phyloP scores from a whole-genome alignment of 2,888 invertebrate genomes.

The Tenodera sinensis region DNA sequence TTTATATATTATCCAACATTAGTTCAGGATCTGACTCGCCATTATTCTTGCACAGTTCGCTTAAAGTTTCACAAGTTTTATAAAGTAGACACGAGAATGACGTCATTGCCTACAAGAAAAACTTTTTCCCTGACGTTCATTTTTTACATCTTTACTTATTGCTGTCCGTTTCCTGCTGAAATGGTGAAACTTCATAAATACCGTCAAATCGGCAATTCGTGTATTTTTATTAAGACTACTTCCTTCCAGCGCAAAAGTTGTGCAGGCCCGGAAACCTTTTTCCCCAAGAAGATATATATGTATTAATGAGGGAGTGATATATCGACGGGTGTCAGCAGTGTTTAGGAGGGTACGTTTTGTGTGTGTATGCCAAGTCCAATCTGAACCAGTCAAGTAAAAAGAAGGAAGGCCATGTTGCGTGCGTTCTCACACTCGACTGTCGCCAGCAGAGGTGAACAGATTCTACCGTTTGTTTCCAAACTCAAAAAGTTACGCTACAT shows the following conservation, averaged over 20 bases:
- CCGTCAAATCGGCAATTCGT: slow-evolving; percentile 15
- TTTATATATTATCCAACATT: neutral
- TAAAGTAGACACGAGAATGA: neutral
- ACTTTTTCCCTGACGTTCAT: neutral
- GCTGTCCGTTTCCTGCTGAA: neutral
- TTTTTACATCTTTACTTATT: neutral
- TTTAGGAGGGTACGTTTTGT: neutral
- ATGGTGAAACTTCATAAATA: slow-evolving; percentile 8
- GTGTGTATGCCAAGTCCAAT: neutral
- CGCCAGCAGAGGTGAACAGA: neutral
- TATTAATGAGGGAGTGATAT: slow-evolving; percentile 29
- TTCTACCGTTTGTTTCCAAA: slow-evolving; percentile 2
- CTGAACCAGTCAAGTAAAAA: neutral
- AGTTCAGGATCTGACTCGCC: neutral
- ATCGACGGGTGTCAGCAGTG: slow-evolving; percentile 18
- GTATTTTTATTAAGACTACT: neutral
- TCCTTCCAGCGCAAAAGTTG: neutral
- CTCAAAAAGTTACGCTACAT: neutral
- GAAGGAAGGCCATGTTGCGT: neutral
- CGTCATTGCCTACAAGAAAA: neutral
- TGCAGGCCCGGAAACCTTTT: neutral
- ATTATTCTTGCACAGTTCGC: neutral
- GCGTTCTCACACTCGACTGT: neutral
- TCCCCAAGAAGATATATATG: slow-evolving; percentile 28
- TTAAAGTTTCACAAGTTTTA: neutral